Percentiles rank a stretch among this genome's conserved stretches.
These are phyloP conservation scores for Geotrypetes seraphini DNA, from an alignment of 2,797 vertebrate genomes.

Conservation along the genomic window DNA sequence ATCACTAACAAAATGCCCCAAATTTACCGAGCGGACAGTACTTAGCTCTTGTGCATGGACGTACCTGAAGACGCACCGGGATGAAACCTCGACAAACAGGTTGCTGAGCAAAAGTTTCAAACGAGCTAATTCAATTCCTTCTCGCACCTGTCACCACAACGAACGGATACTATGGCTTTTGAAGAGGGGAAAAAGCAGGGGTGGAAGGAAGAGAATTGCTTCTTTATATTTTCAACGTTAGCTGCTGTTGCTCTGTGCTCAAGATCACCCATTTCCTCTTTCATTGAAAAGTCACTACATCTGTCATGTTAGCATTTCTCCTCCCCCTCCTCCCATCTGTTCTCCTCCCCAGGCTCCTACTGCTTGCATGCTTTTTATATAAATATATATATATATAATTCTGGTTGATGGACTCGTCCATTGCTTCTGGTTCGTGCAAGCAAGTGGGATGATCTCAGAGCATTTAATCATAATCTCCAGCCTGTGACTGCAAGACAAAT, in stretches of 20 bases:
- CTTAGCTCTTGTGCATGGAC: no score
- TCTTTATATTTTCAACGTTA: conserved; percentile 16
- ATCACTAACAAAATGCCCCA: no score
- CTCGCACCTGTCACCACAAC: no score
- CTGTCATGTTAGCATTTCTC: conserved; percentile 23
- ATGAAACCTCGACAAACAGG: no score
- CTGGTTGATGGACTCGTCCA: conserved; percentile 39
- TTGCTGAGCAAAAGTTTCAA: no score
- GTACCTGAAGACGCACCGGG: no score
- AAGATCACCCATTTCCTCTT: conserved; percentile 28
- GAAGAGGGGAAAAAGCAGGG: background rate
- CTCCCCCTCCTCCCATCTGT: conserved; percentile 36
- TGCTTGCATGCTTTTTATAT: conserved; percentile 9
- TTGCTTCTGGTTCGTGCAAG: conserved; percentile 26
- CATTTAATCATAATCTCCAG: conserved; percentile 69
- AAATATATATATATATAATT: no score
- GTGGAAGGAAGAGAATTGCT: background rate
- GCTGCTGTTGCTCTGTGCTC: conserved; percentile 1
- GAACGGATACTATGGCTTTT: no score
- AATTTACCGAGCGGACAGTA: no score
- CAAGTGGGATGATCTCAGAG: conserved; percentile 48
- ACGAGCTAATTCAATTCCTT: no score
- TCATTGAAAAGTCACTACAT: conserved; percentile 42
- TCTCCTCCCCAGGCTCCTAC: conserved; percentile 26
- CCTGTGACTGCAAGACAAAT: conserved; percentile 56